These are phyloP conservation scores for Toxotes chatareus DNA, from an alignment of 2,113 vertebrate species.

Conservation along the genomic window DNA sequence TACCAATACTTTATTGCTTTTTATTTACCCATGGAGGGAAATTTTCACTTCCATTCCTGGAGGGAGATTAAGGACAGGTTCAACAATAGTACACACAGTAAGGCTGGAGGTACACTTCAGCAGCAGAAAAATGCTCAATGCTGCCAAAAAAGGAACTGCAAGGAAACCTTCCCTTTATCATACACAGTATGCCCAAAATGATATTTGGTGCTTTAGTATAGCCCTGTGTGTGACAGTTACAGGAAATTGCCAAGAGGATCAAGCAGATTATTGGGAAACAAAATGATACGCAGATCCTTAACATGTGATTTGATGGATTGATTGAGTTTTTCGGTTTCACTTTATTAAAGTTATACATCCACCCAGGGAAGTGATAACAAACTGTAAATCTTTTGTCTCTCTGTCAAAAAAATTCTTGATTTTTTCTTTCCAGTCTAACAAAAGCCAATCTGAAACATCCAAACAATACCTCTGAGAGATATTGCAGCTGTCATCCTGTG, in stretches of 20 bases:
- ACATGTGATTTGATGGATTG: not conserved
- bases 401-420: not conserved
- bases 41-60: conserved; percentile 19
- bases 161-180: not conserved
- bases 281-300: not conserved
- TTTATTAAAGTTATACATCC: not conserved
- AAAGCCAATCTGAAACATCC: conserved; percentile 19
- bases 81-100: conserved; percentile 19
- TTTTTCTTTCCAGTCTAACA: not conserved
- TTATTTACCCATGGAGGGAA: conserved; percentile 31
- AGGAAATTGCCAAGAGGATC: not conserved
- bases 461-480: not conserved
- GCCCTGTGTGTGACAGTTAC: not conserved
- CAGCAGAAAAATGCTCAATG: not conserved
- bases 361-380: not conserved
- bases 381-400: conserved; percentile 3
- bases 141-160: not conserved
- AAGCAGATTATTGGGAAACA: not conserved
- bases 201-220: not conserved
- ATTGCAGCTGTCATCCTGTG: not conserved
- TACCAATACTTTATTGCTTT: conserved; percentile 3
- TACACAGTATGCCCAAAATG: not conserved
- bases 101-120: not conserved
- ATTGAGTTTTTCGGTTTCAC: not conserved
- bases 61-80: conserved; percentile 47